A percentile compares a stretch with the other conserved stretches of the same genome.
These are phyloP conservation scores for Aurelia sp. DNA, from an alignment of 30 jellyfish, hydroid and myxozoan genomes.

Conservation along the genomic window DNA sequence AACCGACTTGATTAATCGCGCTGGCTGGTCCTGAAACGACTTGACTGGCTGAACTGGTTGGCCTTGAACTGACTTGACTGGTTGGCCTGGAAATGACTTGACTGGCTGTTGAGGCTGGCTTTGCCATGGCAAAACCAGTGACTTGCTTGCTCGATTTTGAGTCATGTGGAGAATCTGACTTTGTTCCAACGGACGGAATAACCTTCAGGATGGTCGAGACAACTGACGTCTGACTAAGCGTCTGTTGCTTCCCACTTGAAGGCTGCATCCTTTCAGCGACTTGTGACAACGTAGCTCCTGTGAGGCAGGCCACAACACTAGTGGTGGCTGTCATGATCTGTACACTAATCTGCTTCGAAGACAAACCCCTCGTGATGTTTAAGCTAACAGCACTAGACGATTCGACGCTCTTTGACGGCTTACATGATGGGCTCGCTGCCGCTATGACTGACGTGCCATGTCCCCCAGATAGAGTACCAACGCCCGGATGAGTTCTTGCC, in stretches of 20 bases:
- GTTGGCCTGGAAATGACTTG: neutral
- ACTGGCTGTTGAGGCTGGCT: neutral
- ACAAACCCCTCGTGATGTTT: neutral
- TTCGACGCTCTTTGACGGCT: neutral
- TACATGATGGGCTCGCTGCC: constrained; percentile 2
- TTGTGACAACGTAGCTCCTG: constrained; percentile 48
- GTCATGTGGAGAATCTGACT: constrained; percentile 13
- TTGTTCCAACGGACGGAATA: constrained; percentile 44
- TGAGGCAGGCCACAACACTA: constrained; percentile 35
- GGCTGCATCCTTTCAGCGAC: constrained; percentile 31
- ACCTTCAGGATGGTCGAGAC: constrained; percentile 48
- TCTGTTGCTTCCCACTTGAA: constrained; percentile 13
- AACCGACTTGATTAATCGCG: neutral
- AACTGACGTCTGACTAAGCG: constrained; percentile 37
- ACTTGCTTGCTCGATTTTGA: neutral
- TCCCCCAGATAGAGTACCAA: neutral
- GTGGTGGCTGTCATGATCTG: constrained; percentile 44
- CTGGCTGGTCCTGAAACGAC: neutral
- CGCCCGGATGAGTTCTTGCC: constrained; percentile 8
- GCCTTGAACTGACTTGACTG: neutral
- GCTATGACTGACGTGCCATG: constrained; percentile 32
- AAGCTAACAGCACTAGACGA: neutral
- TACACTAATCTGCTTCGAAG: constrained; percentile 28
- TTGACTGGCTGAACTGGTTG: neutral
- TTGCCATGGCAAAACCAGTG: neutral